Evolutionary conservation across 2,113 vertebrate species (phyloP), one percentile per base, ranked within the genome.

Genomic region (Lichenostomus cassidix): DNA sequence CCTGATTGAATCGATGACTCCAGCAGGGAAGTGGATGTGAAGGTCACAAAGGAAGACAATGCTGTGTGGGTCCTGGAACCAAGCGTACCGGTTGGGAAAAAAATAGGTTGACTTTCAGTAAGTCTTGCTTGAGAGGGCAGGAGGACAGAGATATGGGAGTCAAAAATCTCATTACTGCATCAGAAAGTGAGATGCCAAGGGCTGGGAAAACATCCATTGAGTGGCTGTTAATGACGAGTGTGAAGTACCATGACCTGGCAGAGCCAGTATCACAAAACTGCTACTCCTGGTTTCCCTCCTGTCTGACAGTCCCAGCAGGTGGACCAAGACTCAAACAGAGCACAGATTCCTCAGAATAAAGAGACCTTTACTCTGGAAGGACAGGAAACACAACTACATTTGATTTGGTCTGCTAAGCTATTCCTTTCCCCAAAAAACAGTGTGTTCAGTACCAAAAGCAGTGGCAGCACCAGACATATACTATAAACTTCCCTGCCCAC

Each of bases 41-140:
- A 99, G 98, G 96, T 99, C 99, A 20, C 99, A 99, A n/a, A 99
- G 98, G 97, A 99, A 99, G 82, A 99, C 46, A 62, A 99, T 99
- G 97, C 99, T 99, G 97, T 99, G 98, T 0, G 98, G 91, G 95
- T 99, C 99, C 99, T 99, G 95, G 52, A 92, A 92, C 14, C 35
- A 2, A 47, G 20, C 12, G 31, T 18, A 73, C 8, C 31, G 0
- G 39, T 59, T 27, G 41, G 52, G 59, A 17, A 67, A 47, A 77
- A 79, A 56, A 29, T 0, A 84, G 27, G 28, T 13, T 71, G 62
- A 23, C 29, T 64, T 89, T 28, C 47, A 79, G n/a, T 21, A 78
- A 78, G 12, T 47, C 42, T 47, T 52, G 56, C 24, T 87, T 63
- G n/a, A 59, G 29, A 59, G 29, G 28, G 12, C 28, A 70, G 11